Evolutionary conservation across 2,888 invertebrate species (phyloP), one percentile per base, ranked within the genome.

Genomic region (Isoperla grammatica): DNA sequence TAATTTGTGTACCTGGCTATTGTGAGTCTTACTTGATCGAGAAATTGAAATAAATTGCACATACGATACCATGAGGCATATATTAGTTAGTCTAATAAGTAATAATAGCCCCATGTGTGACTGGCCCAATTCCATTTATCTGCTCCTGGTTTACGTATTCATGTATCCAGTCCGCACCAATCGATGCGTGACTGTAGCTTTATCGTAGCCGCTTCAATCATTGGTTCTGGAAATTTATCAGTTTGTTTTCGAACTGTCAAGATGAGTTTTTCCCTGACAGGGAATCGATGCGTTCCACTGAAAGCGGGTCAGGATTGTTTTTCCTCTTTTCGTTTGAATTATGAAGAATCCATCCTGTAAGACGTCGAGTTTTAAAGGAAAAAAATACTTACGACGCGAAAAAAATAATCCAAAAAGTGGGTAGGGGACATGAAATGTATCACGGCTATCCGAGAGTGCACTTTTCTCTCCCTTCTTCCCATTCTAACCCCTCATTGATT

Each of bases 401-500:
- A 39, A 35, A 29, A 53, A 53, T 39, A 39, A 37, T 45, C 45
- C 15, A 19, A 45, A 45, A 45, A 17, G 19, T 45, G 19, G 45
- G 5, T 13, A 17, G 45, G 45, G 45, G 19, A 45, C 45, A 20
- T 15, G 53, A 15, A 53, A 53, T 53, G 53, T 15, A 35, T 37
- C 35, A 35, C 15, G 50, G 35, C 37, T 37, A 29, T 53, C 37
- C 37, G n/a, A 39, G 39, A 53, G 39, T 53, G 29, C 50, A 19
- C 53, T 53, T 15, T 39, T 6, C 15, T 39, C 39, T 39, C 35
- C 39, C 37, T 17, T 53, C 20, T 19, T 37, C 39, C 37, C 53
- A 53, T 39, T 53, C 20, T 50, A 29, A 50, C 53, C 53, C 53
- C 53, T 53, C 53, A 53, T 53, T 53, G 53, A 53, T 39, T 53